phyloP scores from a whole-genome alignment of 2,888 invertebrate genomes.

The Drosophila mayaguana region DNA sequence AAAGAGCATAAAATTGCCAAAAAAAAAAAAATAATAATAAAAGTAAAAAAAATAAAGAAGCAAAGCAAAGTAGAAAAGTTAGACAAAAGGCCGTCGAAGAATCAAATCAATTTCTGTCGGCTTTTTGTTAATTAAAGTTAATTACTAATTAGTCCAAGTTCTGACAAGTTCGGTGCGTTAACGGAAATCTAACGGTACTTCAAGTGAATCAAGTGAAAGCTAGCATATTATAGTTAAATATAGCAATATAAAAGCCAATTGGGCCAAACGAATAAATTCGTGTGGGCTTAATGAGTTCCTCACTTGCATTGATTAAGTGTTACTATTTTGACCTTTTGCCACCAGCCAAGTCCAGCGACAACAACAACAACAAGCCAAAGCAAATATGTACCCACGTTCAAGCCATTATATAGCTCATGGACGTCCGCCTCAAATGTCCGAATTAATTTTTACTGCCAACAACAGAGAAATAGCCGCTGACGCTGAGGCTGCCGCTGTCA shows the following conservation, averaged over 20 bases:
- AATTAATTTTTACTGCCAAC: slow-evolving; percentile 47
- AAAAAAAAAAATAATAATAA: slow-evolving; percentile 30
- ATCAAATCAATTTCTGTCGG: slow-evolving; percentile 34
- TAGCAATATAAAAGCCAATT: slow-evolving; percentile 15
- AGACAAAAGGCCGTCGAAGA: slow-evolving; percentile 3
- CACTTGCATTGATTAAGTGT: slow-evolving; percentile 61
- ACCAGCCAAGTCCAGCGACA: slow-evolving; percentile 18
- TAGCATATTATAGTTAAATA: slow-evolving; percentile 20
- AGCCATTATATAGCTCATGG: slow-evolving; percentile 8
- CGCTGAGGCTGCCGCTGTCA: neutral
- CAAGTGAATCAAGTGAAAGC: slow-evolving; percentile 28
- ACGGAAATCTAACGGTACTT: slow-evolving; percentile 34
- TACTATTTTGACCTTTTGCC: slow-evolving; percentile 59
- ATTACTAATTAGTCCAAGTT: slow-evolving; percentile 27
- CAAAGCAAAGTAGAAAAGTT: slow-evolving; percentile 6
- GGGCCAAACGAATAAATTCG: slow-evolving; percentile 19
- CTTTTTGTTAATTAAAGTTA: slow-evolving; percentile 43
- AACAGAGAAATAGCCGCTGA: slow-evolving; percentile 33
- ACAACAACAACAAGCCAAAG: slow-evolving; percentile 30
- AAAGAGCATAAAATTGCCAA: slow-evolving; percentile 49
- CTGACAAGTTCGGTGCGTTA: slow-evolving; percentile 8
- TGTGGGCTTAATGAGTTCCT: slow-evolving; percentile 31
- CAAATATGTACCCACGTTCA: slow-evolving; percentile 18
- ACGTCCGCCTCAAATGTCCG: slow-evolving; percentile 39
- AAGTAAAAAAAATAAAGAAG: slow-evolving; percentile 13